These are phyloP conservation scores for Oncorhynchus tshawytscha DNA, from an alignment of 2,113 vertebrate genomes.

Conservation along the genomic window DNA sequence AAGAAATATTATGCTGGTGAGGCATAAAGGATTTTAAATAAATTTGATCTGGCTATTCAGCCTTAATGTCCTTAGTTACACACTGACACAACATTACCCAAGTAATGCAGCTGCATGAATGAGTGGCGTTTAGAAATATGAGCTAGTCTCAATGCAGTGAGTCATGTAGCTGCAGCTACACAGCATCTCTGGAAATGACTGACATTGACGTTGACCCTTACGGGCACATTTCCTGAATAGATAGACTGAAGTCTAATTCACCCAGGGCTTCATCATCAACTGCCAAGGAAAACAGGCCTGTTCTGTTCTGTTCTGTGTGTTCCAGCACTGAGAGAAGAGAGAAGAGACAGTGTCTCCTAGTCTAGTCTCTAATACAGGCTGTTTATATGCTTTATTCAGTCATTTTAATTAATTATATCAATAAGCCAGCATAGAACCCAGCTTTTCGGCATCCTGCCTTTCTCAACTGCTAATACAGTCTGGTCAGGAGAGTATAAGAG, in stretches of 20 bases:
- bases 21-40: conserved; percentile 65
- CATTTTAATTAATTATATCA: too few relatives aligned
- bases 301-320: conserved; percentile 39
- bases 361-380: conserved; percentile 37
- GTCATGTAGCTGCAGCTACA: conserved; percentile 53
- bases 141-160: conserved; percentile 64
- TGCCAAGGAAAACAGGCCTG: conserved; percentile 42
- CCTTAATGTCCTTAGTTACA: conserved; percentile 61
- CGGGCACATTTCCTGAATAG: conserved; percentile 58
- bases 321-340: conserved; percentile 34
- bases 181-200: conserved; percentile 59
- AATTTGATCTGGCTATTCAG: conserved; percentile 61
- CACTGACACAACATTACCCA: conserved; percentile 60
- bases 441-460: too few relatives aligned
- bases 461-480: too few relatives aligned
- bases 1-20: conserved; percentile 48
- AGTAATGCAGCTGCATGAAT: conserved; percentile 53
- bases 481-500: too few relatives aligned
- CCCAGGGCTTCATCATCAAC: background rate
- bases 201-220: conserved; percentile 68
- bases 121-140: conserved; percentile 68
- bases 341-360: conserved; percentile 25
- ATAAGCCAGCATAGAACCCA: too few relatives aligned
- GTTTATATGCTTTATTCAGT: background rate
- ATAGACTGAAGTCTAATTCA: conserved; percentile 60